phyloP scores from a whole-genome alignment of 2,888 invertebrate genomes.

The Chrysolina oricalcia region DNA sequence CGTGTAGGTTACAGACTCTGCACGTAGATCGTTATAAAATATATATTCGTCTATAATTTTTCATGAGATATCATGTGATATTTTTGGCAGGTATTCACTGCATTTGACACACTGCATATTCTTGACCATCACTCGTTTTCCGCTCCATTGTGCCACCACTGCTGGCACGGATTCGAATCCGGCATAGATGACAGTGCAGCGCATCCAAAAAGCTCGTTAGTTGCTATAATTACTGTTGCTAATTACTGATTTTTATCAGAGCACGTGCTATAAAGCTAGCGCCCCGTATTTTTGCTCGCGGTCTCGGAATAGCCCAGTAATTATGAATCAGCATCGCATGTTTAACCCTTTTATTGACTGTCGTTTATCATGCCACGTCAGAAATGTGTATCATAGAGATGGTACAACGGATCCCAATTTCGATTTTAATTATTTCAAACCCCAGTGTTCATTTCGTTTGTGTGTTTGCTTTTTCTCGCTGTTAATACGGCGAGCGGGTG shows the following conservation, averaged over 20 bases:
- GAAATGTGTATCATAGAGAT: conserved; percentile 55
- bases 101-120: too few relatives aligned
- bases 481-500: background rate
- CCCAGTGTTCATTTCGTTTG: conserved; percentile 34
- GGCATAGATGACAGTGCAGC: conserved; percentile 43
- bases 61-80: too few relatives aligned
- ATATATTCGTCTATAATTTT: too few relatives aligned
- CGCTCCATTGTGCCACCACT: conserved; percentile 22
- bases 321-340: conserved; percentile 70
- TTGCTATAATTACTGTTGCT: conserved; percentile 72
- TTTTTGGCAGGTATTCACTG: too few relatives aligned
- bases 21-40: too few relatives aligned
- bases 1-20: too few relatives aligned
- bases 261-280: conserved; percentile 69
- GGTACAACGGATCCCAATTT: conserved; percentile 55
- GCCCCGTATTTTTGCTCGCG: conserved; percentile 66
- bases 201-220: conserved; percentile 70
- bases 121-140: too few relatives aligned
- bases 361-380: conserved; percentile 67
- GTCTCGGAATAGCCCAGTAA: conserved; percentile 63
- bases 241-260: conserved; percentile 73
- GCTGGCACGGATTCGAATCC: conserved; percentile 32
- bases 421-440: conserved; percentile 56
- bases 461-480: conserved; percentile 22
- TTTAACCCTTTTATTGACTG: conserved; percentile 70